Evolutionary conservation across 37 sponge, comb jelly and placozoan genomes (phyloP).

Genomic region (Cliona cf. orientalis): DNA sequence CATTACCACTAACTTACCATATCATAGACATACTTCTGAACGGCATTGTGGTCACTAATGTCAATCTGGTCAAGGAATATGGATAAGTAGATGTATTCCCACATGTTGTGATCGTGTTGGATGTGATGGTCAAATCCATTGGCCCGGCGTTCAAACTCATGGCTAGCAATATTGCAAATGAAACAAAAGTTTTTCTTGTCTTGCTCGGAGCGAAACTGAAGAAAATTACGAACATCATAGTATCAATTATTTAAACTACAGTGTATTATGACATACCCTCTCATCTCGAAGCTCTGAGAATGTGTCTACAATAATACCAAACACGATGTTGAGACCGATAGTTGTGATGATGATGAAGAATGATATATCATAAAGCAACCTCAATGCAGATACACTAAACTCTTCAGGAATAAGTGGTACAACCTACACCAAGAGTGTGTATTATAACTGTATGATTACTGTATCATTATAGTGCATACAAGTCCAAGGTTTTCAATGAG

Average conservation of each 20-base stretch:
- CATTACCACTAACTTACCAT: too few relatives aligned
- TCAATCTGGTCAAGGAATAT: too few relatives aligned
- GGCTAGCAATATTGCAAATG: conserved; percentile 58
- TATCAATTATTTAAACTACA: not conserved
- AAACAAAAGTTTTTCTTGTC: conserved; percentile 66
- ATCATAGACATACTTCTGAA: too few relatives aligned
- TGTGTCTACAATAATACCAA: conserved; percentile 94
- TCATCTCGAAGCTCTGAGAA: conserved; percentile 81
- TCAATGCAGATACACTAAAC: conserved; percentile 13
- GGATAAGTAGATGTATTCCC: conserved; percentile 78
- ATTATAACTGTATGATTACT: too few relatives aligned
- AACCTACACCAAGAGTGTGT: too few relatives aligned
- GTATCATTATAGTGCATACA: too few relatives aligned
- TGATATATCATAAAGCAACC: conserved; percentile 73
- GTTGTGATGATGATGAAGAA: conserved; percentile 92
- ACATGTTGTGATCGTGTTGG: conserved; percentile 80
- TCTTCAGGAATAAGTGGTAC: too few relatives aligned
- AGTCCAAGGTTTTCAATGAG: conserved; percentile 61
- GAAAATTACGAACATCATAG: conserved; percentile 8
- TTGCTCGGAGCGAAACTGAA: conserved; percentile 53
- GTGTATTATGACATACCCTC: conserved; percentile 14
- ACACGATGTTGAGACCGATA: conserved; percentile 88
- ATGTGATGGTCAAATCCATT: conserved; percentile 71
- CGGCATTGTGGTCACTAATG: too few relatives aligned
- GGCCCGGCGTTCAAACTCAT: conserved; percentile 73